Base-by-base conservation (phyloP, 2,797 vertebrate species). In the Sebastes taczanowskii region DNA sequence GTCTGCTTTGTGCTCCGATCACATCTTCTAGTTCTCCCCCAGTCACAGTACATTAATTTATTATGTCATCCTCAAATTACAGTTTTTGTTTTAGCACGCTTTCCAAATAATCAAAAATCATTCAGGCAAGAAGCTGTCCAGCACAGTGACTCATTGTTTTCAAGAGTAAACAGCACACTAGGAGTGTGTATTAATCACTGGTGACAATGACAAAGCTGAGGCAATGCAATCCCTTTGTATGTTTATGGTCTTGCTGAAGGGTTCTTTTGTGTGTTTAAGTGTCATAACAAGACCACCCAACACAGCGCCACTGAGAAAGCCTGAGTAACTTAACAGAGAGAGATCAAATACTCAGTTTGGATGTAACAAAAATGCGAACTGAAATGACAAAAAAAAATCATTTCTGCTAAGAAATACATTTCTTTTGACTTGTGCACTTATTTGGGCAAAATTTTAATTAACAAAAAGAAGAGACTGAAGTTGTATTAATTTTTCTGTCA, bases 201-300 rank as follows among this genome's bases (percentile, higher is more conserved):
- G 20, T 69, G 69, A 87, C 79, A 82, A 56, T 75, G 82, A 83
- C 71, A 81, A 78, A 90, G 63, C 69, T 59, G 80, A 71, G 42
- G 74, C 74, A 68, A 58, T 30, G 65, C 53, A 60, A 71, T 70
- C 72, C 55, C 10, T 65, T 63, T 81, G 55, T 84, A 38, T 88
- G 66, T 86, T 86, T 86, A 74, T 32, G 29, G 65, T 77, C 22
- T 64, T 75, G 67, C 53, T 85, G 71, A 77, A 81, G 69, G 62
- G 61, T 23, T 49, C 66, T 71, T 86, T 77, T 89, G 73, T 81
- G 66, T 86, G 77, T 5, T 3, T 3, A 67, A 72, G 72, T 84
- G 87, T 89, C 89, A 86, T 82, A 88, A 87, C 76, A 77, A 86
- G 84, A 82, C 81, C 81, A 89, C 86, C 85, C 83, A 89, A 82